Conservation (phyloP, 1,140 invertebrate species). For the Eurytemora carolleeae region DNA sequence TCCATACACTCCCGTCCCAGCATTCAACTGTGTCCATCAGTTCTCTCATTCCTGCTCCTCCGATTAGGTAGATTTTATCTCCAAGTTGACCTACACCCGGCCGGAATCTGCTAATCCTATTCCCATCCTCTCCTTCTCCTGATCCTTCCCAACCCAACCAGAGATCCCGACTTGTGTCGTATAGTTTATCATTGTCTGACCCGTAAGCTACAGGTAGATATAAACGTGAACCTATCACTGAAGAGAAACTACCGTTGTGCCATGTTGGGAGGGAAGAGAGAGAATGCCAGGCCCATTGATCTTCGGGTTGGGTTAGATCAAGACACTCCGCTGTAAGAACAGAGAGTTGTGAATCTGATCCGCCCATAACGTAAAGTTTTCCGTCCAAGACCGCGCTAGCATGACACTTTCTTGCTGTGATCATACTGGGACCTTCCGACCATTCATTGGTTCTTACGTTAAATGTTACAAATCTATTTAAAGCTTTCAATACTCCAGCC, state of each 20-base stretch:
- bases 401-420: background rate
- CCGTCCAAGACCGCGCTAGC: background rate
- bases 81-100: background rate
- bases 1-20: background rate
- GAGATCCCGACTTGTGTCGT: background rate
- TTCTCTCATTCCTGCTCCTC: background rate
- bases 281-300: background rate
- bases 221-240: background rate
- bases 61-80: background rate
- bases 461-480: background rate
- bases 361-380: background rate
- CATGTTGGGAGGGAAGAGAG: background rate
- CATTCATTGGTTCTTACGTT: background rate
- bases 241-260: background rate
- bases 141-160: background rate
- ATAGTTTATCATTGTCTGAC: background rate
- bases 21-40: background rate
- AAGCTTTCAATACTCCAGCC: background rate
- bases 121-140: background rate
- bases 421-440: background rate
- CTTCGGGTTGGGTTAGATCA: background rate
- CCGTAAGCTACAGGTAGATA: background rate
- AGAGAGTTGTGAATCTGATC: background rate
- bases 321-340: background rate
- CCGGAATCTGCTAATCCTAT: background rate